These are phyloP conservation scores for Muscidifurax raptorellus DNA, from an alignment of 1,140 invertebrate genomes.

Conservation along the genomic window DNA sequence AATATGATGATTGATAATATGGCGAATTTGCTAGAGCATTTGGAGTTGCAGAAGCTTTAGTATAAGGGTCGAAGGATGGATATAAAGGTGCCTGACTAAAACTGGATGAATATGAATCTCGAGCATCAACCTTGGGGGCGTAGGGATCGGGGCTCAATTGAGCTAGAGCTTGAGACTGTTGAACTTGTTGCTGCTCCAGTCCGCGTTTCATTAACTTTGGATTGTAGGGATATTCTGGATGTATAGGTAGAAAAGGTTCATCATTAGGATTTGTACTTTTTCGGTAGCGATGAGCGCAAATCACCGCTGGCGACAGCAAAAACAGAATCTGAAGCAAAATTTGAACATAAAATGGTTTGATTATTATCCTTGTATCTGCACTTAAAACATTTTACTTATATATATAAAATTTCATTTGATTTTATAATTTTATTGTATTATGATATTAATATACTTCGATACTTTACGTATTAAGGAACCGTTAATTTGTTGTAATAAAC, in stretches of 20 bases:
- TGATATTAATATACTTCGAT: no score
- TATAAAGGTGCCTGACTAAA: constrained; percentile 62
- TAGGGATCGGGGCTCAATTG: constrained; percentile 66
- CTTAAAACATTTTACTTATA: neutral
- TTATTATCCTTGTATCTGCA: neutral
- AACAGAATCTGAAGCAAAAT: constrained; percentile 69
- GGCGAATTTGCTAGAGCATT: constrained; percentile 49
- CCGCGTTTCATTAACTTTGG: constrained; percentile 71
- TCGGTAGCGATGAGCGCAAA: constrained; percentile 60
- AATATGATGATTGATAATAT: constrained; percentile 50
- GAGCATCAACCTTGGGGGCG: constrained; percentile 63
- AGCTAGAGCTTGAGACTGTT: constrained; percentile 49
- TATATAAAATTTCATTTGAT: neutral
- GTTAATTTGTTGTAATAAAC: neutral
- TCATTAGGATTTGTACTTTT: constrained; percentile 64
- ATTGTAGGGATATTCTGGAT: constrained; percentile 69
- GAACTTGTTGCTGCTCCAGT: neutral
- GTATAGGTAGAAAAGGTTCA: constrained; percentile 72
- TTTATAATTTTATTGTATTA: neutral
- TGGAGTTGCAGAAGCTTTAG: constrained; percentile 49
- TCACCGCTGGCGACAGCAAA: constrained; percentile 58
- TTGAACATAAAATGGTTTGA: constrained; percentile 17
- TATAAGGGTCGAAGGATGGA: constrained; percentile 59
- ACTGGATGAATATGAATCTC: constrained; percentile 64
- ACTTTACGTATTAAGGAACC: no score